Conservation (phyloP, 2,797 vertebrate genomes). For the Sardinella longiceps region DNA sequence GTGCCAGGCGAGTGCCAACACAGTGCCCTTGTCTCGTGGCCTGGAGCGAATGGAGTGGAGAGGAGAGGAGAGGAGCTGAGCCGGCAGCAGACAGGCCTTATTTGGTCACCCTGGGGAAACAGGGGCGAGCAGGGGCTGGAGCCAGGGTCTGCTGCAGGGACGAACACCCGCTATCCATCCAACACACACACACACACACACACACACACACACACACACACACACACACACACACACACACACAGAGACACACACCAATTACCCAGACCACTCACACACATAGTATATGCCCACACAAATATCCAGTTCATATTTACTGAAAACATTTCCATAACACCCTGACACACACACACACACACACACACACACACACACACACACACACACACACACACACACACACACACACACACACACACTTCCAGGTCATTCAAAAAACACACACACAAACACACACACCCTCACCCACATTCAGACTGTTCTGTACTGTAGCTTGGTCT, state of each 20-base stretch:
- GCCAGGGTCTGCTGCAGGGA: not conserved
- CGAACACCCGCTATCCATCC: not conserved
- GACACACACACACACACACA: not conserved
- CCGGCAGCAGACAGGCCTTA: constrained; percentile 68
- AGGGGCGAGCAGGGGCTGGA: not conserved
- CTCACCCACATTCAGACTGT: not conserved
- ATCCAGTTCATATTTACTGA: not conserved
- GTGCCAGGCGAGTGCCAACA: constrained; percentile 64
- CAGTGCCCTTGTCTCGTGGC: constrained; percentile 54
- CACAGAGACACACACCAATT: not conserved
- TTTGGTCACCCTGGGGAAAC: constrained; percentile 65
- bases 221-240: not conserved
- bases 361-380: not conserved
- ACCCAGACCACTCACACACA: not conserved
- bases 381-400: not conserved
- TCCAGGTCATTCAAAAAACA: too few species aligned
- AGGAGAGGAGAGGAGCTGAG: not conserved
- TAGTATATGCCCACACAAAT: not conserved
- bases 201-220: constrained; percentile 4
- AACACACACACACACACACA: constrained; percentile 5
- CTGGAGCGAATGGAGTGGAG: constrained; percentile 39
- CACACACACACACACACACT: not conserved
- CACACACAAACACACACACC: not conserved
- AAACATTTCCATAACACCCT: not conserved
- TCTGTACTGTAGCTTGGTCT: too few species aligned